Conservation (phyloP, 2,888 invertebrate species). For the Troglohyphantes excavatus region DNA sequence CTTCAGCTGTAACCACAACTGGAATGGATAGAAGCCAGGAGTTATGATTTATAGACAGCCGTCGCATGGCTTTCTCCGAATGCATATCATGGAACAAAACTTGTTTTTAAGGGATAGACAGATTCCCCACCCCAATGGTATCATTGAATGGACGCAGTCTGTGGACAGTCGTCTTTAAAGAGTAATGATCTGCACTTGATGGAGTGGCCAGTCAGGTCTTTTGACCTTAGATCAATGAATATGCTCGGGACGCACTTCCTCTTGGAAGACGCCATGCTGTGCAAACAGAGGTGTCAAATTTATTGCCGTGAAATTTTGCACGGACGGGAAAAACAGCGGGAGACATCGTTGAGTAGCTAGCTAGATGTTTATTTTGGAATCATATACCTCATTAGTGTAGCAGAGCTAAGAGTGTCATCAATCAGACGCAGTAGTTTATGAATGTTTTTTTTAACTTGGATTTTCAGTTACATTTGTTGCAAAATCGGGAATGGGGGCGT, state of each 20-base stretch:
- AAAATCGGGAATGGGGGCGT: too few species aligned
- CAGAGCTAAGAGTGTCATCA: background rate
- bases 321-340: background rate
- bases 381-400: background rate
- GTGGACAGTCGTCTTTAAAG: conserved; percentile 3
- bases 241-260: conserved; percentile 1
- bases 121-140: background rate
- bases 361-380: background rate
- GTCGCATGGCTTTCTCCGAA: background rate
- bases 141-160: too few species aligned
- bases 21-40: background rate
- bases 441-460: background rate
- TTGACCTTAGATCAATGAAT: conserved; percentile 5
- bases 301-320: background rate
- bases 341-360: background rate
- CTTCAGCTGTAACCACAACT: background rate
- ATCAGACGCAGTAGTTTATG: background rate
- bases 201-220: background rate
- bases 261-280: background rate
- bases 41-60: background rate
- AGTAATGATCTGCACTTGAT: background rate
- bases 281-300: conserved; percentile 1
- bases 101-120: conserved; percentile 4
- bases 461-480: background rate
- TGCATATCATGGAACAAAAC: background rate